Evolutionary conservation across 2,797 vertebrate genomes (phyloP).

Genomic region (Cetoscarus ocellatus): DNA sequence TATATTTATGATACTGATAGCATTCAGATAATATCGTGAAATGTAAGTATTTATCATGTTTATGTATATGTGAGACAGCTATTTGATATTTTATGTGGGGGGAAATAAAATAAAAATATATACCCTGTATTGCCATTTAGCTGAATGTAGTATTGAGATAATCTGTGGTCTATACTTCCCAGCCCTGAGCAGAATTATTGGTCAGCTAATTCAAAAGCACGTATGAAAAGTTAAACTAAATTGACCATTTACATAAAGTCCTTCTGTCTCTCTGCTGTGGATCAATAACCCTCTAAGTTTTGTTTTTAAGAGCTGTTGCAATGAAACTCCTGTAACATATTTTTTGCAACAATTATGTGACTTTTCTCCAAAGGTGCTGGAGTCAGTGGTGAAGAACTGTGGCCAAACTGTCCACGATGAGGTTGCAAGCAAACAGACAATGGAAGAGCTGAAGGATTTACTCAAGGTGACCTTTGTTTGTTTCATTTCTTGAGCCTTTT

Average conservation of each 20-base stretch:
- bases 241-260: background rate
- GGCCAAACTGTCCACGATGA: conserved; percentile 97
- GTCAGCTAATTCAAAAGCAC: background rate
- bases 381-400: conserved; percentile 99
- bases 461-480: conserved; percentile 87
- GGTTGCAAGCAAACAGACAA: conserved; percentile 97
- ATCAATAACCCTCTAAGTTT: too few relatives aligned
- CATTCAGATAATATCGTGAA: too few relatives aligned
- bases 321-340: background rate
- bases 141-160: too few relatives aligned
- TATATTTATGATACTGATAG: too few relatives aligned
- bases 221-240: background rate
- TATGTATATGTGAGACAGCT: too few relatives aligned
- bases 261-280: background rate
- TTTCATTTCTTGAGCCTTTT: background rate
- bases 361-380: conserved; percentile 88
- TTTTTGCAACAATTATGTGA: background rate
- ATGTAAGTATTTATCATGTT: too few relatives aligned
- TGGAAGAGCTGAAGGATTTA: conserved; percentile 98
- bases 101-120: too few relatives aligned
- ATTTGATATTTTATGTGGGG: too few relatives aligned
- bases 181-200: too few relatives aligned
- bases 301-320: background rate
- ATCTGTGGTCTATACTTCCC: too few relatives aligned
- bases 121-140: too few relatives aligned